These are phyloP conservation scores for Tauraco hartlaubi DNA, from an alignment of 2,797 vertebrate species.

Conservation along the genomic window DNA sequence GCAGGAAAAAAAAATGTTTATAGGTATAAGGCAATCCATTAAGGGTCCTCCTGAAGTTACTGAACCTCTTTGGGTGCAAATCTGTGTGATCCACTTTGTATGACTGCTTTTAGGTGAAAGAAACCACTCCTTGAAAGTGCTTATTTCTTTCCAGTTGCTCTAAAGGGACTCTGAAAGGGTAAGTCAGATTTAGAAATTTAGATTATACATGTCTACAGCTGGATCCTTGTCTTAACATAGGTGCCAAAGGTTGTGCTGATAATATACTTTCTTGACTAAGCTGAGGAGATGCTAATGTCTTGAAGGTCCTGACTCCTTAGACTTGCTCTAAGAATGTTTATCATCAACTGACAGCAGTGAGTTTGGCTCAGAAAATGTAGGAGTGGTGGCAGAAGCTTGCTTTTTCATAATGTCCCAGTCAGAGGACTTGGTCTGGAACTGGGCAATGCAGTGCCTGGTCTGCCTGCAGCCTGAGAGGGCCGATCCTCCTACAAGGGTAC, in stretches of 20 bases:
- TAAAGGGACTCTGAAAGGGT: not conserved
- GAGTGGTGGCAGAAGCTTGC: not conserved
- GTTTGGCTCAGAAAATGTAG: not conserved
- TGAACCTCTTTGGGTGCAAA: not conserved
- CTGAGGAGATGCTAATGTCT: not conserved
- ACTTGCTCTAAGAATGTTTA: not conserved
- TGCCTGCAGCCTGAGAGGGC: not conserved
- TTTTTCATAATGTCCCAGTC: fast-evolving
- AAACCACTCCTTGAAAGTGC: not conserved
- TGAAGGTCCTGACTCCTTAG: not conserved
- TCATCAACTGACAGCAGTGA: not conserved
- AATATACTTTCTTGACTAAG: not conserved
- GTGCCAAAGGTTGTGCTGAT: not conserved
- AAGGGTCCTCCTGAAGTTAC: not conserved
- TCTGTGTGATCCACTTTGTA: not conserved
- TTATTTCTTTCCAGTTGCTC: not conserved
- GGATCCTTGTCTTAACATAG: not conserved
- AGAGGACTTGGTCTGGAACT: not conserved
- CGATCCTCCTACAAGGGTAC: not conserved
- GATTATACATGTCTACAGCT: not conserved
- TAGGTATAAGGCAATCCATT: not conserved
- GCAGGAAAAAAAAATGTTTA: not conserved
- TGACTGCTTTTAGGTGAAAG: not conserved
- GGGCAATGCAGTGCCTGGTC: not conserved
- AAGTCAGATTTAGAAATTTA: not conserved